These are phyloP conservation scores for Carduelis carduelis DNA, from an alignment of 2,797 vertebrate species.

Conservation along the genomic window DNA sequence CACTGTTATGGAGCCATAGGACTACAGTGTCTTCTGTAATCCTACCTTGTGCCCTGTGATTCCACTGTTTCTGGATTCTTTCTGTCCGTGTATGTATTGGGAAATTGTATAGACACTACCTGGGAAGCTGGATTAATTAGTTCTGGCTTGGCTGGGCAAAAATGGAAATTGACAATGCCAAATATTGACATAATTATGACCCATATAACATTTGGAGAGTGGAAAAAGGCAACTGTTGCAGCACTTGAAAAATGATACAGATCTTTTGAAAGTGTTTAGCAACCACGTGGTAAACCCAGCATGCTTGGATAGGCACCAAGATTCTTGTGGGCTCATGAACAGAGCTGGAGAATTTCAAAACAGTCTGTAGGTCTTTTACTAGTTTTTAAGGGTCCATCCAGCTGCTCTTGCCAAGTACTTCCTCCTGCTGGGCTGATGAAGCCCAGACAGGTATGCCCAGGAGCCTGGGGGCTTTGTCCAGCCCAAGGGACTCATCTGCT, in stretches of 20 bases:
- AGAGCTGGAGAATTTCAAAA: not conserved
- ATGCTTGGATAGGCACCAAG: not conserved
- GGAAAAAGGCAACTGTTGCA: not conserved
- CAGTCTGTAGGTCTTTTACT: not conserved
- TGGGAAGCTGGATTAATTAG: not conserved
- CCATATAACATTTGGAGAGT: accelerated
- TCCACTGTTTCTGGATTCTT: not conserved
- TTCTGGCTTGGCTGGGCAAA: not conserved
- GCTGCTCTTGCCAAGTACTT: not conserved
- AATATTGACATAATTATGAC: not conserved
- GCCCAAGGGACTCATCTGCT: accelerated
- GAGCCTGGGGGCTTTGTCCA: not conserved
- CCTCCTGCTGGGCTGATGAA: not conserved
- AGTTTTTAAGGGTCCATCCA: not conserved
- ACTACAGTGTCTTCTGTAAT: not conserved
- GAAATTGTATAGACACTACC: not conserved
- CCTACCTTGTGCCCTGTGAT: not conserved
- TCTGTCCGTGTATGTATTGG: accelerated
- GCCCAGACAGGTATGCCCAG: accelerated
- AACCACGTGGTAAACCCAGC: not conserved
- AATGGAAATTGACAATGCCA: not conserved
- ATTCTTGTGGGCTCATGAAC: not conserved
- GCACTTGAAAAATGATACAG: not conserved
- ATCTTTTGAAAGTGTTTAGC: not conserved
- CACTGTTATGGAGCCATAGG: no score